Evolutionary conservation across 2,888 invertebrate species (phyloP).

Genomic region (Hydroisotoma schaefferi): DNA sequence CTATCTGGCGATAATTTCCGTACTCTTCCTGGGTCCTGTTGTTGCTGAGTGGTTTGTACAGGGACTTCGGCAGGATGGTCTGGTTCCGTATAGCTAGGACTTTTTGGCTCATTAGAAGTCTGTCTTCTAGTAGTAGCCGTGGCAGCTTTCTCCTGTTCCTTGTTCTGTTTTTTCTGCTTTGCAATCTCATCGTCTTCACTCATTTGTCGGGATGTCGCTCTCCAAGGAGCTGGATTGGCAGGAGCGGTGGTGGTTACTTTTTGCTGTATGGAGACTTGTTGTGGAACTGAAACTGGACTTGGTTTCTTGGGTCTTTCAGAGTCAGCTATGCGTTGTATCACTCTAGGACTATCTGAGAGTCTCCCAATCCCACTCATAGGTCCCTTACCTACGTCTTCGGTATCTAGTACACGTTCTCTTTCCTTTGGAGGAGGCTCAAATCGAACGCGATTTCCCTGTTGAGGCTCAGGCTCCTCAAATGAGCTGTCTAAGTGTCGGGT

Average conservation of each 20-base stretch:
- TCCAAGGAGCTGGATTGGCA: constrained; percentile 42
- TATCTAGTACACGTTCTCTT: constrained; percentile 74
- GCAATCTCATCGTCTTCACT: constrained; percentile 88
- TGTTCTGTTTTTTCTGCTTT: constrained; percentile 81
- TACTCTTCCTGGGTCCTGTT: constrained; percentile 39
- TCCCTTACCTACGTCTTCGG: constrained; percentile 74
- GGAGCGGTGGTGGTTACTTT: constrained; percentile 19
- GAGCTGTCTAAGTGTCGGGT: constrained; percentile 68
- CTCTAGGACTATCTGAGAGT: constrained; percentile 69
- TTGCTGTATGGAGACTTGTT: constrained; percentile 33
- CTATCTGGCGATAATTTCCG: constrained; percentile 43
- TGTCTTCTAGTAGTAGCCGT: constrained; percentile 29
- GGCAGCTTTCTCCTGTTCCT: constrained; percentile 57
- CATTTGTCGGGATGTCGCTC: constrained; percentile 64
- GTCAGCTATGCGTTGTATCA: constrained; percentile 49
- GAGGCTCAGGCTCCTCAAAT: constrained; percentile 51
- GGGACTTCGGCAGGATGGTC: constrained; percentile 28
- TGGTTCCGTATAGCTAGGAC: constrained; percentile 28
- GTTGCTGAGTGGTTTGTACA: constrained; percentile 52
- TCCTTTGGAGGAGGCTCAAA: constrained; percentile 48
- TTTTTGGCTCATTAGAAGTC: constrained; percentile 43
- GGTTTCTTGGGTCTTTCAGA: constrained; percentile 48
- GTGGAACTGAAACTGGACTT: constrained; percentile 45
- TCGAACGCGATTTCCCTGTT: constrained; percentile 31
- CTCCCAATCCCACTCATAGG: constrained; percentile 86